Evolutionary conservation across 92 coral and sea anemone genomes (phyloP).

Genomic region (Epizoanthus stellaris): DNA sequence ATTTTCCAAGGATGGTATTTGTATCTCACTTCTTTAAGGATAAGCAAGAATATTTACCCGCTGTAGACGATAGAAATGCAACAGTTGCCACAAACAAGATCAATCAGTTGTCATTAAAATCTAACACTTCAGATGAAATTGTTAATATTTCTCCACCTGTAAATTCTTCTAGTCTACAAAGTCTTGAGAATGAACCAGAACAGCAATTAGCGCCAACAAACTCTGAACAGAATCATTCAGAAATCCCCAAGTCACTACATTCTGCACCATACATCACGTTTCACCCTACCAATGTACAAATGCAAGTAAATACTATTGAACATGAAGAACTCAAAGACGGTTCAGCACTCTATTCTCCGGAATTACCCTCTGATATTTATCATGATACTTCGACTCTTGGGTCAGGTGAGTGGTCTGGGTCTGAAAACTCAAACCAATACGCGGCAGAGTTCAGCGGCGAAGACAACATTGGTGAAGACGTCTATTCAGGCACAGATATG

Average conservation of each 20-base stretch:
- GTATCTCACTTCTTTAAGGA: not conserved
- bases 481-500: not conserved
- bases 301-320: not conserved
- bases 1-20: slow-evolving; percentile 21
- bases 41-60: not conserved
- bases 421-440: not conserved
- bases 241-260: too few species aligned
- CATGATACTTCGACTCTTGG: not conserved
- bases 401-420: not conserved
- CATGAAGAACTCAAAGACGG: not conserved
- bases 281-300: not conserved
- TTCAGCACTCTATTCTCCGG: not conserved
- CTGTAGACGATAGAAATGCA: not conserved
- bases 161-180: not conserved
- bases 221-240: not conserved
- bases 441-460: not conserved
- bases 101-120: not conserved
- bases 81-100: not conserved
- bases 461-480: not conserved
- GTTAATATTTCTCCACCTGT: not conserved
- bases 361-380: not conserved
- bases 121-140: not conserved
- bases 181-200: not conserved
- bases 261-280: not conserved
- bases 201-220: not conserved